Evolutionary conservation across 1,140 invertebrate genomes (phyloP).

Genomic region (Acromyrmex heyeri): DNA sequence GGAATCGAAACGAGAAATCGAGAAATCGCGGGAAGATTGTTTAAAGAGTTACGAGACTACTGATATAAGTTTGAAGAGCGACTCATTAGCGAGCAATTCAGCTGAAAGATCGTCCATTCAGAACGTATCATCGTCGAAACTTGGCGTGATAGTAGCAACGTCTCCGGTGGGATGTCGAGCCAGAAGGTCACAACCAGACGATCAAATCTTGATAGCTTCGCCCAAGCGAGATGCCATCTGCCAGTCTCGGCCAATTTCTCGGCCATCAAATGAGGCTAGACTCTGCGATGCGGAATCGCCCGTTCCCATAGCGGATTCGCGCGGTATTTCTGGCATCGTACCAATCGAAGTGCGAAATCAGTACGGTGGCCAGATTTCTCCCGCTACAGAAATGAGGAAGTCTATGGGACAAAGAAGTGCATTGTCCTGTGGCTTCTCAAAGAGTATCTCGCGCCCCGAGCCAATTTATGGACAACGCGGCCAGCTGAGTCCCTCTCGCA

Average conservation of each 20-base stretch:
- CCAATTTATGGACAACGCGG: constrained; percentile 70
- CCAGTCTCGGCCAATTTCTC: constrained; percentile 57
- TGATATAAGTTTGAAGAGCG: background rate
- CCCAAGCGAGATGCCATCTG: constrained; percentile 82
- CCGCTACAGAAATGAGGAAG: background rate
- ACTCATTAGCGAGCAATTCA: background rate
- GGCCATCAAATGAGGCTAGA: constrained; percentile 67
- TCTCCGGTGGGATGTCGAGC: background rate
- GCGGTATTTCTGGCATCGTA: constrained; percentile 58
- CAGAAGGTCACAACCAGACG: constrained; percentile 79
- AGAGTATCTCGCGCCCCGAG: constrained; percentile 71
- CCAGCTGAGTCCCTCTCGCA: constrained; percentile 10
- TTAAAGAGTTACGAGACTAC: constrained; percentile 13
- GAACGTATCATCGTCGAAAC: constrained; percentile 27
- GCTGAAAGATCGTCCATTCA: background rate
- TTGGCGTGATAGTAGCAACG: background rate
- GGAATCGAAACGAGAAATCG: constrained; percentile 11
- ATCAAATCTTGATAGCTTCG: constrained; percentile 84
- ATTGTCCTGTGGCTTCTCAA: background rate
- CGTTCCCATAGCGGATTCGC: constrained; percentile 78
- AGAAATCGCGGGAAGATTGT: constrained; percentile 8
- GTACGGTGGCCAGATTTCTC: background rate
- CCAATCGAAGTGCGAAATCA: constrained; percentile 46
- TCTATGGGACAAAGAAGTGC: background rate
- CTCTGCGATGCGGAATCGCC: constrained; percentile 75